These are phyloP conservation scores for Promerops cafer DNA, from an alignment of 2,113 vertebrate species.

Conservation along the genomic window DNA sequence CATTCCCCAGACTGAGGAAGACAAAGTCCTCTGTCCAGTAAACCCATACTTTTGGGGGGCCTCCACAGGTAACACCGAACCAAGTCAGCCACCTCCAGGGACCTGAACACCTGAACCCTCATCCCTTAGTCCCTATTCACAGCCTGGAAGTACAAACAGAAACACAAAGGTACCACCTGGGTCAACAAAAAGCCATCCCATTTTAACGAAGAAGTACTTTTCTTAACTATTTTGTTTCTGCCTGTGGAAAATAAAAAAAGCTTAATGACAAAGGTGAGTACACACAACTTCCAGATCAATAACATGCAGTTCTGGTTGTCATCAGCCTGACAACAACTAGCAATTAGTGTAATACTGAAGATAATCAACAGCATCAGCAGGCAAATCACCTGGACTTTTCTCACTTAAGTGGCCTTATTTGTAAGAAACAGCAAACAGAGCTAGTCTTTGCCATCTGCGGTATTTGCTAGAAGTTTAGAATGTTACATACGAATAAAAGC, in stretches of 20 bases:
- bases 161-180: not conserved
- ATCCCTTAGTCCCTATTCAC: not conserved
- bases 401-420: not conserved
- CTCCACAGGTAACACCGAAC: not conserved
- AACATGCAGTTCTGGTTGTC: not conserved
- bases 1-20: not conserved
- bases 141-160: not conserved
- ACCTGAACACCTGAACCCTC: not conserved
- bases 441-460: not conserved
- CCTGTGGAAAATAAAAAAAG: not conserved
- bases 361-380: not conserved
- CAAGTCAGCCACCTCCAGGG: not conserved
- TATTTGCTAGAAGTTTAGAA: not conserved
- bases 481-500: not conserved
- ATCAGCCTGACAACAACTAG: not conserved
- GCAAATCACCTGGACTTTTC: not conserved
- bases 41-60: rapidly evolving
- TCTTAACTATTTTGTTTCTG: not conserved
- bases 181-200: not conserved
- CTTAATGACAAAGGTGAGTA: not conserved
- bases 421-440: not conserved
- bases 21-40: not conserved
- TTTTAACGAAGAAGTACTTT: not conserved
- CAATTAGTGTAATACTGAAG: not conserved
- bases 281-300: not conserved